Conservation (phyloP, 2,797 vertebrate genomes). For the Chloroceryle amazona region DNA sequence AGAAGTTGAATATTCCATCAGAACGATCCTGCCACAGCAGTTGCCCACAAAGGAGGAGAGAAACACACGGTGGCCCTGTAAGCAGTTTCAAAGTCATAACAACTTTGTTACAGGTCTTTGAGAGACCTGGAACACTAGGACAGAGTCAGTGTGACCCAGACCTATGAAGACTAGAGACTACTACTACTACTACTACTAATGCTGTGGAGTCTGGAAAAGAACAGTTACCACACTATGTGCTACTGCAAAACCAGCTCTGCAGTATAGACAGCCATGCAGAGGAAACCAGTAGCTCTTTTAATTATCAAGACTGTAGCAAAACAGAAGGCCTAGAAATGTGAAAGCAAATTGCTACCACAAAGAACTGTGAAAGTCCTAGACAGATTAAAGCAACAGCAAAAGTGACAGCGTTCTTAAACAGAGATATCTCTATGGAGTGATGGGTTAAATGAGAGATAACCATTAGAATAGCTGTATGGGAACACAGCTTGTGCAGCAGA, state of each 20-base stretch:
- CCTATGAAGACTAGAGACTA: background rate
- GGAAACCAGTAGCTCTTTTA: background rate
- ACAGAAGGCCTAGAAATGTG: background rate
- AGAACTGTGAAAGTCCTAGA: background rate
- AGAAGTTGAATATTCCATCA: background rate
- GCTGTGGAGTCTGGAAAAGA: background rate
- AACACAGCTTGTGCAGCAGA: background rate
- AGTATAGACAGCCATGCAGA: background rate
- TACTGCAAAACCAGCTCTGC: background rate
- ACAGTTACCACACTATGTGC: background rate
- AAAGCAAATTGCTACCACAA: background rate
- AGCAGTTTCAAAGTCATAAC: background rate
- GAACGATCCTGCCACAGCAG: background rate
- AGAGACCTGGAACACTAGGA: background rate
- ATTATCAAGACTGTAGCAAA: background rate
- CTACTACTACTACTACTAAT: background rate
- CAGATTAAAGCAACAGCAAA: background rate
- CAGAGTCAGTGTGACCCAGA: background rate
- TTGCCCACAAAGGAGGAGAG: background rate
- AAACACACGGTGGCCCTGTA: background rate
- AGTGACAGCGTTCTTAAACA: background rate
- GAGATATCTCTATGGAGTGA: background rate
- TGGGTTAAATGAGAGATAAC: background rate
- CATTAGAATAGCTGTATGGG: background rate
- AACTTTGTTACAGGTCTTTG: background rate